Evolutionary conservation across 2,797 vertebrate genomes (phyloP), one percentile per base, ranked within the genome.

Genomic region (Emydoidea blandingii): DNA sequence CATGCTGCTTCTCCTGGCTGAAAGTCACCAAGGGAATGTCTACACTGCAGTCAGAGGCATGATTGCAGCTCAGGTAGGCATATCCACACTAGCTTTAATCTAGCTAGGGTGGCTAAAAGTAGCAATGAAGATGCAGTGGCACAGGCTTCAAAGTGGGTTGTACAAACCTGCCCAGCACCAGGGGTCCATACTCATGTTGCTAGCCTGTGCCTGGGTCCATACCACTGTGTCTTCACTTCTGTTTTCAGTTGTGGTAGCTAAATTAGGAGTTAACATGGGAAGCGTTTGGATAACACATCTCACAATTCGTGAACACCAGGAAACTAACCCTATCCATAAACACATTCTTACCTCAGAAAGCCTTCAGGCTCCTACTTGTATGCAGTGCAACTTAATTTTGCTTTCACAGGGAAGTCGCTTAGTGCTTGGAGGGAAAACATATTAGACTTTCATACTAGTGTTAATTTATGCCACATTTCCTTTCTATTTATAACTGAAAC

Each of bases 1-100:
- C 41, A 96, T 95, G 96, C 87, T 98, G 95, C 95, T 97, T 98
- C 96, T 95, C 91, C 31, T 92, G 92, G 91, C 92, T 96, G 94
- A 96, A 96, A 96, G 97, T 97, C 97, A 97, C 94, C 86, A 93
- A 87, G 54, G 90, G 81, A 57, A 80, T 91, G 85, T 96, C 37
- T 41, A 72, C 68, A 12, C 68, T 72, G 21, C 19, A 72, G 18
- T 72, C 68, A 41, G 68, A 72, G 37, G 10, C 37, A 72, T 72
- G n/a, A 41, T 6, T 41, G 19, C n/a, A 72, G n/a, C 65, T 72
- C 65, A 72, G n/a, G 65, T 72, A 72, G 19, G n/a, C 65, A 72
- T 72, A 72, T 41, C n/a, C n/a, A 72, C 37, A 23, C 37, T 41
- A 41, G 37, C 19, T 72, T 41, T 72, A 41, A 72, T 72, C 68